Evolutionary conservation across 2,797 vertebrate genomes (phyloP).

Genomic region (Sebastes goodei): DNA sequence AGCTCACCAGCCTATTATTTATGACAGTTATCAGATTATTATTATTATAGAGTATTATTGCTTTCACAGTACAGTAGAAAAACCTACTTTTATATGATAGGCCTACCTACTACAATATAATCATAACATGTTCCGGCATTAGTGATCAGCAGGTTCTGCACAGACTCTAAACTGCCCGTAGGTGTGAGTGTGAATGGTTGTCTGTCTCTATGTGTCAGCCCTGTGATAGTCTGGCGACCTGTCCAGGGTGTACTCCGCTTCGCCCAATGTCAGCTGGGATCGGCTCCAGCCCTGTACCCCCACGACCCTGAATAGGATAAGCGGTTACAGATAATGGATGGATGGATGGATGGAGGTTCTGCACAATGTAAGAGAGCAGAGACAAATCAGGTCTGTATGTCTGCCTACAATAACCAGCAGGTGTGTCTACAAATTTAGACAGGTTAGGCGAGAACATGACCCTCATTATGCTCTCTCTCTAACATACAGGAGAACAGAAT

Average conservation of each 20-base stretch:
- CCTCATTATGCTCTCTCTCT: background rate
- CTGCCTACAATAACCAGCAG: constrained; percentile 12
- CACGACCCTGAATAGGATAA: too few relatives aligned
- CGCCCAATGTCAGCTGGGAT: too few relatives aligned
- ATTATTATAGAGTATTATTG: too few relatives aligned
- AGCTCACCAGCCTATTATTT: background rate
- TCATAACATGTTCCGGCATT: background rate
- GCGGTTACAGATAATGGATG: too few relatives aligned
- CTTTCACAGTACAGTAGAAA: background rate
- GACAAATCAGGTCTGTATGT: background rate
- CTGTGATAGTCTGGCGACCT: too few relatives aligned
- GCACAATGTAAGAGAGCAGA: background rate
- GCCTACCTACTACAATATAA: too few relatives aligned
- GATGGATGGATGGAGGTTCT: too few relatives aligned
- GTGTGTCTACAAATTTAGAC: constrained; percentile 6
- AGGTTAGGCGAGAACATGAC: background rate
- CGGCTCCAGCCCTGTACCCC: too few relatives aligned
- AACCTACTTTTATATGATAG: background rate
- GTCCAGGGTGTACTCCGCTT: too few relatives aligned
- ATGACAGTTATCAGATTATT: background rate
- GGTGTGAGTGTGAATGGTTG: too few relatives aligned
- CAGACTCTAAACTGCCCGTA: too few relatives aligned
- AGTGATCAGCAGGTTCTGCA: background rate
- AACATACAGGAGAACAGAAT: background rate
- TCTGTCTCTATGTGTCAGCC: too few relatives aligned